Evolutionary conservation across 2,888 invertebrate genomes (phyloP), one percentile per base, ranked within the genome.

Genomic region (Junonia oenone): DNA sequence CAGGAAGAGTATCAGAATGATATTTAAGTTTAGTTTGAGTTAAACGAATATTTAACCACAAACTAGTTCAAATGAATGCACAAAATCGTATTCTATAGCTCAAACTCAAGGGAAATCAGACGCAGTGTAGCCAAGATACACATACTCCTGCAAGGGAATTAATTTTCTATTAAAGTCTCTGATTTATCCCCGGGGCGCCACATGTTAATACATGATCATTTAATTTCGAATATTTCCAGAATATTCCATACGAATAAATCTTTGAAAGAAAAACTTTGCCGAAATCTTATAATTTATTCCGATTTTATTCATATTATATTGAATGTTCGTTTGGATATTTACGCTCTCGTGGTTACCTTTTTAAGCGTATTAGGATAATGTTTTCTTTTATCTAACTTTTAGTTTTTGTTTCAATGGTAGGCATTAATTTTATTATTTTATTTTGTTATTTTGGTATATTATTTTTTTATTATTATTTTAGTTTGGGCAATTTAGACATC

Each of bases 161-260:
- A 27, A 45, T 51, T 35, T 31, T 26, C 26, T 15, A n/a, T n/a
- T n/a, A n/a, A n/a, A n/a, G n/a, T n/a, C n/a, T n/a, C n/a, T n/a
- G n/a, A n/a, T n/a, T n/a, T n/a, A n/a, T n/a, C n/a, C n/a, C n/a
- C n/a, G n/a, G n/a, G n/a, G n/a, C n/a, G n/a, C n/a, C n/a, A n/a
- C 43, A 38, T 9, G 27, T 33, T 26, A 8, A 29, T 29, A 29
- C 8, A 15, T 29, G 38, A 51, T 19, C 11, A 56, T 50, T 53
- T 50, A 37, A 53, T 45, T 56, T 33, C 11, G 6, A 29, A 55
- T 50, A 58, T 60, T 50, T 56, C 14, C 26, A 14, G 37, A 59
- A 59, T 49, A 45, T 47, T 51, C 33, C 55, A 27, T 55, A 26
- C 52, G 55, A 58, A 52, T 51, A 49, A 45, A 45, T 48, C 31